Percentiles rank a stretch among this genome's conserved stretches.
Evolutionary conservation across 2,113 vertebrate genomes (phyloP).

Genomic region (Carassius gibelio): DNA sequence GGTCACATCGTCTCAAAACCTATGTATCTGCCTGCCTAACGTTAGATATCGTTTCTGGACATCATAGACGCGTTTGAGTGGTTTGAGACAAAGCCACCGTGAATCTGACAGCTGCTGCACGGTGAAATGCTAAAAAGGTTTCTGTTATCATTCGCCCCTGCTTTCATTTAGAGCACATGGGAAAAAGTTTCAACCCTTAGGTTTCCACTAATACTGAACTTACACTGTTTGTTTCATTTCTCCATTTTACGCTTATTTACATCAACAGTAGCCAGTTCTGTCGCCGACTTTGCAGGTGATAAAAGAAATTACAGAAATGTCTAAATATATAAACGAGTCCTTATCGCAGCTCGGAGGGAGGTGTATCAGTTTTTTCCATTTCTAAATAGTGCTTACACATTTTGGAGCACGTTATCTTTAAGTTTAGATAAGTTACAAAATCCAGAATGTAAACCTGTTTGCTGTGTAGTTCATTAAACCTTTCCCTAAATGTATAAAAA

Average conservation of each 20-base stretch:
- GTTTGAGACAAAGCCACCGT: background rate
- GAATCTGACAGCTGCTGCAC: constrained; percentile 32
- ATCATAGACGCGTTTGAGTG: background rate
- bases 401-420: background rate
- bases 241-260: background rate
- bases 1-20: background rate
- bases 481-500: background rate
- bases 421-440: too few species aligned
- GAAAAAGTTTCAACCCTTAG: constrained; percentile 3
- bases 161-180: constrained; percentile 24
- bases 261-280: background rate
- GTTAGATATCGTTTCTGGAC: background rate
- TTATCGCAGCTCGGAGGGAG: background rate
- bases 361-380: background rate
- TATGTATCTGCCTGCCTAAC: background rate
- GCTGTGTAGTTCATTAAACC: background rate
- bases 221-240: constrained; percentile 3
- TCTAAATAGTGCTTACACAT: background rate
- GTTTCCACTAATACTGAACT: constrained; percentile 29
- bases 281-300: background rate
- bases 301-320: background rate
- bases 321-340: background rate
- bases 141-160: constrained; percentile 8
- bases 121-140: constrained; percentile 15
- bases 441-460: background rate